Evolutionary conservation across 2,888 invertebrate genomes (phyloP), one percentile per base, ranked within the genome.

Genomic region (Caenorhabditis sp.): DNA sequence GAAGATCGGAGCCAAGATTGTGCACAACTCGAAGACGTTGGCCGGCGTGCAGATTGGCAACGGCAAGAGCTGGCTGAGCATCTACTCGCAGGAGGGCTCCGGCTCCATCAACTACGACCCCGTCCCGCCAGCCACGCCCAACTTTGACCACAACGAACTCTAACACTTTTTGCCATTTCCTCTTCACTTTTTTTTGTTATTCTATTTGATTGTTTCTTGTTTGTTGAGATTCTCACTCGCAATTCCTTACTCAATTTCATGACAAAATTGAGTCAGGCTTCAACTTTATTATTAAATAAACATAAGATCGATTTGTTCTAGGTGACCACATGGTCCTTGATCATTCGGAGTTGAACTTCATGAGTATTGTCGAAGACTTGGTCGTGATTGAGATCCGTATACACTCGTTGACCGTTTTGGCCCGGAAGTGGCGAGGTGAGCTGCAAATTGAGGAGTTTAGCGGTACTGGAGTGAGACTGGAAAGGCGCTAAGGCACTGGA

Each of bases 371-470:
- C 82, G 78, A 87, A 88, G 3, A 82, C 81, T 59, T 82, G 79
- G 52, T 81, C 83, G 37, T 88, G 88, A 66, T 85, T 87, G 35
- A 84, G 71, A 41, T 86, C 85, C 6, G 76, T 79, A 71, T 78
- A 88, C 11, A 83, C 80, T 39, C 83, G 80, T 63, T 87, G 85
- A 13, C 85, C 88, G n/a, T 81, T 68, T 63, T 88, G 86, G 3
- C 85, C 85, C 4, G 86, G 81, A 4, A 88, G 76, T 65, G 80
- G 85, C 1, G 78, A 66, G 0, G 82, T 81, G 13, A 82, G 55
- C 78, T 78, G 59, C 3, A 53, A 65, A 58, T 9, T 1, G 13
- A 37, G 27, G 2, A 20, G 20, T n/a, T n/a, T 9, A 8, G 26
- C 6, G 45, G 2, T 32, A 7, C 17, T 11, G 8, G n/a, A n/a